Conservation (phyloP, 2,888 invertebrate species). For the Criorhina ranunculi region DNA sequence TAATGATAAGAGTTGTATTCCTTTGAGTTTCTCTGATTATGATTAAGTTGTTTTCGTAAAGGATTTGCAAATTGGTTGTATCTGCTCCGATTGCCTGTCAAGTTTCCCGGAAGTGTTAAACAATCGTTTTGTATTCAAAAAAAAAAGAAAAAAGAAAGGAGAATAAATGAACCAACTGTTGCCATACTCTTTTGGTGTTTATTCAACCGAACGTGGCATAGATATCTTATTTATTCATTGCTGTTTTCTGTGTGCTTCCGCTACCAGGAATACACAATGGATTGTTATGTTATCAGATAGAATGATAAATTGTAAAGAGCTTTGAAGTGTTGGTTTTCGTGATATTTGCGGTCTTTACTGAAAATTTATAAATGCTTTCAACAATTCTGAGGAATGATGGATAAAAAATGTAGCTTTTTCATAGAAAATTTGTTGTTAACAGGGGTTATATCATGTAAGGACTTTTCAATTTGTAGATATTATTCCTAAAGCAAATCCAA, state of each 20-base stretch:
- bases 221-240: slow-evolving; percentile 14
- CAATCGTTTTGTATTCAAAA: background rate
- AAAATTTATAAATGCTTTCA: background rate
- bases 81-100: slow-evolving; percentile 9
- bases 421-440: background rate
- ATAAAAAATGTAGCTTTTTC: background rate
- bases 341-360: background rate
- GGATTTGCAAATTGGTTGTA: slow-evolving; percentile 1
- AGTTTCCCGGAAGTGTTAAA: background rate
- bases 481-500: background rate
- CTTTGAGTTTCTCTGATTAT: background rate
- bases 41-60: background rate
- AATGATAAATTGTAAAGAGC: slow-evolving; percentile 57
- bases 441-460: background rate
- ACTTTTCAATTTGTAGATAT: background rate
- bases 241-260: slow-evolving; percentile 16
- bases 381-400: slow-evolving; percentile 6
- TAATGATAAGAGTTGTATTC: background rate
- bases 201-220: slow-evolving; percentile 3
- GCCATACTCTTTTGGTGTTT: too few relatives aligned
- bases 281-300: slow-evolving; percentile 41
- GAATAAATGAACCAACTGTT: slow-evolving; percentile 28
- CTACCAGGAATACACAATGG: slow-evolving; percentile 10
- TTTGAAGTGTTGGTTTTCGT: slow-evolving; percentile 20
- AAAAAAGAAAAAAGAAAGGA: too few relatives aligned